Base-by-base conservation (phyloP, 2,113 vertebrate species). In the Sylvilagus bachmani region DNA sequence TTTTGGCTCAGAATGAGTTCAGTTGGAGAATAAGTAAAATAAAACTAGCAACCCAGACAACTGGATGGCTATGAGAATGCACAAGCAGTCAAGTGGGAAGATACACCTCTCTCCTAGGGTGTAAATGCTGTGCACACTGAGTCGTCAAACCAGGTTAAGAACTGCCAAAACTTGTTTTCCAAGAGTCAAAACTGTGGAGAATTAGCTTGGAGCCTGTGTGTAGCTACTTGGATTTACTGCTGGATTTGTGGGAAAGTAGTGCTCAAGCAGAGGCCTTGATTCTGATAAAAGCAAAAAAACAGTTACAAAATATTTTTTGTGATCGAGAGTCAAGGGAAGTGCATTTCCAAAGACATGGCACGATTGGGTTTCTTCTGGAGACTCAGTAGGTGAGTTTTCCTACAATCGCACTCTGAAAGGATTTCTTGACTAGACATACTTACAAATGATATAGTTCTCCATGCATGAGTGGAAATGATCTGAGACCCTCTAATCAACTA, bases 321-420 rank as follows among this genome's bases (percentile, higher is more conserved):
- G 64, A 27, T 29, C 36, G 38, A 58, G 10, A 96, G 71, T 44
- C 71, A 79, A 93, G 3, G 67, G 29, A 88, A 73, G 44, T 51
- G 17, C 73, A 79, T 85, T 95, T 93, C 77, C 21, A 62, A 75
- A 96, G 90, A 14, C 36, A 73, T 29, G 25, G 38, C 19, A 95
- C 61, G 29, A 33, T 5, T 75, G 89, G 10, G 12, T 38, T 93
- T 92, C 38, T 90, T 94, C 13, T 1, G 17, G 71, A 31, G 29
- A 55, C 1, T 21, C 6, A 12, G 25, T 17, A 74, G 25, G 51
- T 79, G 66, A 92, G 14, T 61, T 92, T 91, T 75, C 11, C 14
- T 58, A 33, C 16, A 27, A 67, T 4, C 44, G 16, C 24, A 17
- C 33, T 79, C 19, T 7, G 1, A 51, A 94, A 51, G 64, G 33